phyloP scores from a whole-genome alignment of 2,797 vertebrate species.

The Pangasius krempfi region DNA sequence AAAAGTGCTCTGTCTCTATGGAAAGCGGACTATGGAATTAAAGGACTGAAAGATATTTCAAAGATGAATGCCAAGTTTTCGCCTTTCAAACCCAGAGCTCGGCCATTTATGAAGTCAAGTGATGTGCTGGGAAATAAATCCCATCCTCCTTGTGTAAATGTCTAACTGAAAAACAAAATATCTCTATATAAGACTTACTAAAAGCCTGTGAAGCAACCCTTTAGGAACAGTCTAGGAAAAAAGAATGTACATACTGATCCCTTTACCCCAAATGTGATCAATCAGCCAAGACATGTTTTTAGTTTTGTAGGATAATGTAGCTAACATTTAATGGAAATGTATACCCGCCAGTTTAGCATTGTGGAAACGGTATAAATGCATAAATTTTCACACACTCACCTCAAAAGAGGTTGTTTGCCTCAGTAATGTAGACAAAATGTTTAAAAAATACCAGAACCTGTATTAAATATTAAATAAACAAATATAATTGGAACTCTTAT shows the following conservation, averaged over 20 bases:
- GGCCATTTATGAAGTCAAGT: slow-evolving; percentile 17
- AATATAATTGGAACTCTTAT: neutral
- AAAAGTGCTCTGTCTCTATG: slow-evolving; percentile 17
- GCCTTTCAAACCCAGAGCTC: slow-evolving; percentile 17
- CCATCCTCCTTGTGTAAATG: neutral
- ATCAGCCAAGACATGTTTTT: neutral
- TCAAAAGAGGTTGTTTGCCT: neutral
- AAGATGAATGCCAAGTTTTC: slow-evolving; percentile 32
- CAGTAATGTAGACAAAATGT: neutral
- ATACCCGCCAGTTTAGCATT: neutral
- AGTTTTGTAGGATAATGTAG: neutral
- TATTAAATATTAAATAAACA: neutral
- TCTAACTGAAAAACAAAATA: slow-evolving; percentile 13
- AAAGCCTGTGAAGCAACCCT: neutral
- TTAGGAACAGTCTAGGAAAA: neutral
- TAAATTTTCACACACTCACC: neutral
- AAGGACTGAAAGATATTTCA: slow-evolving; percentile 36
- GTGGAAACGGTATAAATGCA: neutral
- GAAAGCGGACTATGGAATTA: slow-evolving; percentile 33
- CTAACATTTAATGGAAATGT: neutral
- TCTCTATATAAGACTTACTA: neutral
- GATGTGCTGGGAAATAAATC: neutral
- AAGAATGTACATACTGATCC: neutral
- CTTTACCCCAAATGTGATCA: neutral
- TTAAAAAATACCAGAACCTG: neutral